These are phyloP conservation scores for Ichneumon xanthorius DNA, from an alignment of 2,888 invertebrate species.

Conservation along the genomic window DNA sequence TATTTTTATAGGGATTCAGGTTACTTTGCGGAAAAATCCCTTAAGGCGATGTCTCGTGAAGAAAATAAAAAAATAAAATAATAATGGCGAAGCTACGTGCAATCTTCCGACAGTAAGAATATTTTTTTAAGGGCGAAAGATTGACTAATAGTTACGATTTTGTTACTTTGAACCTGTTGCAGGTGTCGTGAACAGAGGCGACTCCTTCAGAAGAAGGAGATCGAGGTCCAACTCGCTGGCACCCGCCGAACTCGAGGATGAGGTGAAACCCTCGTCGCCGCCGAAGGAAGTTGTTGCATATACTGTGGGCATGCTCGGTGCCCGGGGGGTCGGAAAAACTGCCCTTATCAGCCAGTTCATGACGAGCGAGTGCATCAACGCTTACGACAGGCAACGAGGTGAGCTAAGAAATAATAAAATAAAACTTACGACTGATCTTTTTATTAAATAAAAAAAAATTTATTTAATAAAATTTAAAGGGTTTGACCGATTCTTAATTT, in stretches of 20 bases:
- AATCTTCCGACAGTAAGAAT: background rate
- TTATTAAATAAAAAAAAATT: no score
- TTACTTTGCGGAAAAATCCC: no score
- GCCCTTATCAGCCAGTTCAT: constrained; percentile 90
- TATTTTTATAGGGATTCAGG: no score
- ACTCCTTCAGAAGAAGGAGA: constrained; percentile 94
- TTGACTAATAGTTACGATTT: background rate
- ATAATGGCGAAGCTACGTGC: background rate
- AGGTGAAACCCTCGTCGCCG: constrained; percentile 77
- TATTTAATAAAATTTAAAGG: no score
- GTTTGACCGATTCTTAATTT: background rate
- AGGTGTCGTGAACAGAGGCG: constrained; percentile 97
- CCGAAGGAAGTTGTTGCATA: constrained; percentile 85
- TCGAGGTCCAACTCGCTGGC: constrained; percentile 94
- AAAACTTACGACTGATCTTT: no score
- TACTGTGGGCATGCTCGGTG: constrained; percentile 88
- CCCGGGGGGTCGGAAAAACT: constrained; percentile 87
- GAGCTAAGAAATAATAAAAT: constrained; percentile 71
- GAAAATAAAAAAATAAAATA: no score
- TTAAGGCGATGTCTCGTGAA: no score
- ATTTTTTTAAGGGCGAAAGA: background rate
- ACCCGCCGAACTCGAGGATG: constrained; percentile 84
- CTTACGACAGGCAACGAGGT: constrained; percentile 95
- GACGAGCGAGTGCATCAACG: constrained; percentile 97
- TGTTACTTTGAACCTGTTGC: constrained; percentile 73